These are phyloP conservation scores for Leptura quadrifasciata DNA, from an alignment of 2,888 invertebrate genomes.

Conservation along the genomic window DNA sequence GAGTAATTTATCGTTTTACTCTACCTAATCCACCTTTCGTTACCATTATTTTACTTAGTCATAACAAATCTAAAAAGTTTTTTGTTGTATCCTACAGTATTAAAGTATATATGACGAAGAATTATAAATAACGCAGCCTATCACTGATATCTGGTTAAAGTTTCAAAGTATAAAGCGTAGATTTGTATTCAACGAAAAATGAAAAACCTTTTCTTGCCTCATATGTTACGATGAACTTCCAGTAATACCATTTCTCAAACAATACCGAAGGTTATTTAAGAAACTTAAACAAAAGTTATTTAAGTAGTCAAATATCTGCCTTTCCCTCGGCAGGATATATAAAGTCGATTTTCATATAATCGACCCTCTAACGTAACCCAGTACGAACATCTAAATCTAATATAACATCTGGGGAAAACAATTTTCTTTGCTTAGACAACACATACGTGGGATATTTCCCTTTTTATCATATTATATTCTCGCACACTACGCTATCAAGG, in stretches of 20 bases:
- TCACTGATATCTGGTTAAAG: no score
- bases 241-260: not conserved
- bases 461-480: constrained; percentile 20
- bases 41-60: no score
- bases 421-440: constrained; percentile 31
- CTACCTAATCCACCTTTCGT: no score
- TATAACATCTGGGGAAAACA: constrained; percentile 37
- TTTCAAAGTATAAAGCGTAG: no score
- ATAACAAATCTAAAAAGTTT: no score
- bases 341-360: constrained; percentile 21
- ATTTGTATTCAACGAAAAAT: no score
- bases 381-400: constrained; percentile 36
- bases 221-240: not conserved
- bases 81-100: no score
- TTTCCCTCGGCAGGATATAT: not conserved
- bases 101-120: no score
- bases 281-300: constrained; percentile 6
- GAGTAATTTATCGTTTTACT: no score
- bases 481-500: not conserved
- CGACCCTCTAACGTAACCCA: constrained; percentile 18
- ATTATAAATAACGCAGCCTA: no score
- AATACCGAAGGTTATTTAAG: not conserved
- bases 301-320: constrained; percentile 20
- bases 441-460: constrained; percentile 13
- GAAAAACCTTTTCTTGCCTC: not conserved